Evolutionary conservation across 2,797 vertebrate genomes (phyloP).

Genomic region (Aeoliscus strigatus): DNA sequence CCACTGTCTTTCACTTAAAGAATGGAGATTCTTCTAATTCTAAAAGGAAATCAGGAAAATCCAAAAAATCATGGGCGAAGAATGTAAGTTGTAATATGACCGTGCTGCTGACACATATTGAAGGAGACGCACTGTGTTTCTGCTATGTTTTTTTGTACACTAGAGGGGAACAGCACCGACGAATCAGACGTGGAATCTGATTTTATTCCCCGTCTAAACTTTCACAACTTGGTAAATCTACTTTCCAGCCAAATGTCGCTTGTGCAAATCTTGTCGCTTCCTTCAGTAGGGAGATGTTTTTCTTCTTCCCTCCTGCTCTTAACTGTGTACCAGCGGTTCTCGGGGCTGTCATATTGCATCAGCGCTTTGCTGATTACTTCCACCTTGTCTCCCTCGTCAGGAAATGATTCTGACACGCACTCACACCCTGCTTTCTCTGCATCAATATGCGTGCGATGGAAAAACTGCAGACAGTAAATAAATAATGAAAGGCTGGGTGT

Average conservation of each 20-base stretch:
- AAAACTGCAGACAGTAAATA: constrained; percentile 79
- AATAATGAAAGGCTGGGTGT: constrained; percentile 76
- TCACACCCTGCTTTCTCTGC: constrained; percentile 77
- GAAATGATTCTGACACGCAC: constrained; percentile 81
- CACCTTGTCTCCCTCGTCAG: constrained; percentile 83
- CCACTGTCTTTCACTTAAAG: too few species aligned
- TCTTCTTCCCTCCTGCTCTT: constrained; percentile 69
- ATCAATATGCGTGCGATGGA: constrained; percentile 80
- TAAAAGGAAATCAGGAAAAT: too few species aligned
- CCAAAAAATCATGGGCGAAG: too few species aligned
- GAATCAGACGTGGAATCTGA: constrained; percentile 35
- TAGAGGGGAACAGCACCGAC: constrained; percentile 23
- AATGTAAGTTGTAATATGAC: too few species aligned
- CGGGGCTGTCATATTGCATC: constrained; percentile 79
- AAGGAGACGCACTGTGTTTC: too few species aligned
- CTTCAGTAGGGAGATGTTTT: constrained; percentile 62
- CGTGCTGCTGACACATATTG: too few species aligned
- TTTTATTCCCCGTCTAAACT: constrained; percentile 56
- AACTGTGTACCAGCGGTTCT: constrained; percentile 73
- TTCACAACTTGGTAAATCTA: constrained; percentile 64
- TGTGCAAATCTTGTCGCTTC: constrained; percentile 61
- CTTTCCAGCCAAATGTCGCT: constrained; percentile 57
- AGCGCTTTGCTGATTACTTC: constrained; percentile 81
- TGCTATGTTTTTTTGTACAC: constrained; percentile 3
- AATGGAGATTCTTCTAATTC: too few species aligned